These are phyloP conservation scores for Myotis daubentonii DNA, from an alignment of 2,797 vertebrate genomes.

Conservation along the genomic window DNA sequence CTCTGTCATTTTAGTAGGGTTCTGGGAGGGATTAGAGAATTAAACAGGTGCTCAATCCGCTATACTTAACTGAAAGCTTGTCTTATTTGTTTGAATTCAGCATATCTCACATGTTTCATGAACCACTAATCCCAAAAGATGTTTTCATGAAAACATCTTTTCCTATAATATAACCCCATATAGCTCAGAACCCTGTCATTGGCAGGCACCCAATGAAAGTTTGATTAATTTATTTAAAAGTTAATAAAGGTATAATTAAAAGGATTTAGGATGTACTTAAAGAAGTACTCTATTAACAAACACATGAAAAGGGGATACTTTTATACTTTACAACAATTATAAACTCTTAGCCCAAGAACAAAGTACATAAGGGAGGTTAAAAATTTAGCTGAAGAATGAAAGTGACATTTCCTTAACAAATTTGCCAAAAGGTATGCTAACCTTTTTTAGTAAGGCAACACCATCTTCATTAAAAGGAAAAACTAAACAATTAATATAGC, in stretches of 20 bases:
- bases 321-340: not conserved
- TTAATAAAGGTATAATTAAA: slow-evolving; percentile 44
- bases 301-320: not conserved
- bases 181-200: not conserved
- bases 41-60: not conserved
- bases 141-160: slow-evolving; percentile 30
- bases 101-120: not conserved
- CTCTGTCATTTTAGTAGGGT: not conserved
- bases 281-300: slow-evolving; percentile 8
- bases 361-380: slow-evolving; percentile 21
- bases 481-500: not conserved
- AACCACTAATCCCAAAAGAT: slow-evolving; percentile 24
- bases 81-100: slow-evolving; percentile 3
- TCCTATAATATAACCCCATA: not conserved
- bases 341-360: slow-evolving; percentile 10
- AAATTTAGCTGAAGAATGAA: not conserved
- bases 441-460: not conserved
- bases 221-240: slow-evolving; percentile 18
- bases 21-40: not conserved
- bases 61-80: slow-evolving; percentile 19
- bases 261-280: not conserved
- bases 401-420: slow-evolving; percentile 5
- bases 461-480: not conserved
- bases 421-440: not conserved
- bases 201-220: slow-evolving; percentile 4